phyloP scores from a whole-genome alignment of 2,888 invertebrate genomes.

The Epinotia ramella region DNA sequence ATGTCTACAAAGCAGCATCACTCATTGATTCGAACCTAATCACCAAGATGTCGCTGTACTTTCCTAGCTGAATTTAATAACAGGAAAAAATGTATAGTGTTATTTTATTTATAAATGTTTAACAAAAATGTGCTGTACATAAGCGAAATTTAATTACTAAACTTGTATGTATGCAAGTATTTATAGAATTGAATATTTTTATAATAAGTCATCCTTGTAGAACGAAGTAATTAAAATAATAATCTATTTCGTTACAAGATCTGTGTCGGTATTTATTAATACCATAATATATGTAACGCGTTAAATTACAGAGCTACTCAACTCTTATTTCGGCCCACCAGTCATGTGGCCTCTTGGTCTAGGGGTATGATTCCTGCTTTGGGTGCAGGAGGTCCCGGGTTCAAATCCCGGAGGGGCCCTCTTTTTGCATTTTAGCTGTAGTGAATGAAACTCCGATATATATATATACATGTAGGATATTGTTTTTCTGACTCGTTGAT shows the following conservation, averaged over 20 bases:
- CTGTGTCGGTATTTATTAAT: too few relatives aligned
- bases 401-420: constrained; percentile 86
- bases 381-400: constrained; percentile 87
- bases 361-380: constrained; percentile 87
- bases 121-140: background rate
- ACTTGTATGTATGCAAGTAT: background rate
- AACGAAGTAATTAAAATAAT: too few relatives aligned
- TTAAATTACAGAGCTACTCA: background rate
- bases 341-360: constrained; percentile 82
- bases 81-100: background rate
- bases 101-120: background rate
- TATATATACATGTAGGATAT: too few relatives aligned
- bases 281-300: background rate
- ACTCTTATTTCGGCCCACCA: background rate
- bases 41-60: constrained; percentile 37
- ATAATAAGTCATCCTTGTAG: too few relatives aligned
- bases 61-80: background rate
- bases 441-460: background rate
- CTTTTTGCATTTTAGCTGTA: constrained; percentile 47
- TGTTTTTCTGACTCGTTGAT: too few relatives aligned
- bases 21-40: background rate
- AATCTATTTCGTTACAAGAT: too few relatives aligned
- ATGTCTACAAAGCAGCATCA: background rate
- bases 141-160: background rate
- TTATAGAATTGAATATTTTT: background rate